Evolutionary conservation across 2,797 vertebrate genomes (phyloP).

Genomic region (Natrix natrix): DNA sequence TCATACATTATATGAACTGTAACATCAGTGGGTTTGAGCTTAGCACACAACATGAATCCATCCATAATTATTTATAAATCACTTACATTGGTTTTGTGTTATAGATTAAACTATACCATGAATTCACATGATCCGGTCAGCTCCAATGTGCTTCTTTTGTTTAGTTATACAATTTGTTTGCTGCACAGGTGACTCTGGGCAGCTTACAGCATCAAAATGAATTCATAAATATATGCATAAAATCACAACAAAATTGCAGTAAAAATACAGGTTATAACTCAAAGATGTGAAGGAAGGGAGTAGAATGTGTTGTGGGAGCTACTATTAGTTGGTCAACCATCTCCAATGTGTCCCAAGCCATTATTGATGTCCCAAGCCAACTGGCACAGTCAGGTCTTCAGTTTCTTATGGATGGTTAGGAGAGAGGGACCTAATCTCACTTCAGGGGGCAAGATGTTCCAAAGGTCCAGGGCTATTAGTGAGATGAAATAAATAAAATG

Average conservation of each 20-base stretch:
- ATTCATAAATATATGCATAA: background rate
- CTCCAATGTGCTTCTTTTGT: background rate
- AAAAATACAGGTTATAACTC: background rate
- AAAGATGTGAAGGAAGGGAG: background rate
- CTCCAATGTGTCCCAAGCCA: background rate
- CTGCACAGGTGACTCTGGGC: background rate
- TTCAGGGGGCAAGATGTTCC: background rate
- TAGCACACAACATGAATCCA: background rate
- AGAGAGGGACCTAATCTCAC: background rate
- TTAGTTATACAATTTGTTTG: background rate
- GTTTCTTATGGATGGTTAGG: background rate
- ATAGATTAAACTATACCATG: background rate
- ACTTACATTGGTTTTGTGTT: background rate
- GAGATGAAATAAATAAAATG: background rate
- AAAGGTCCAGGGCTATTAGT: background rate
- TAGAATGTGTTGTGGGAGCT: background rate
- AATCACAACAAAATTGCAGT: background rate
- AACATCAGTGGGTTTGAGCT: background rate
- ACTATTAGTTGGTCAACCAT: background rate
- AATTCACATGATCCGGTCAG: background rate
- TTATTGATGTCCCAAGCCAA: background rate
- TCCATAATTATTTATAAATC: background rate
- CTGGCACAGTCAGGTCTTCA: background rate
- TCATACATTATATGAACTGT: background rate
- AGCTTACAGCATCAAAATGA: background rate